Base-by-base conservation (phyloP, 2,113 vertebrate species). In the Protobothrops mucrosquamatus region DNA sequence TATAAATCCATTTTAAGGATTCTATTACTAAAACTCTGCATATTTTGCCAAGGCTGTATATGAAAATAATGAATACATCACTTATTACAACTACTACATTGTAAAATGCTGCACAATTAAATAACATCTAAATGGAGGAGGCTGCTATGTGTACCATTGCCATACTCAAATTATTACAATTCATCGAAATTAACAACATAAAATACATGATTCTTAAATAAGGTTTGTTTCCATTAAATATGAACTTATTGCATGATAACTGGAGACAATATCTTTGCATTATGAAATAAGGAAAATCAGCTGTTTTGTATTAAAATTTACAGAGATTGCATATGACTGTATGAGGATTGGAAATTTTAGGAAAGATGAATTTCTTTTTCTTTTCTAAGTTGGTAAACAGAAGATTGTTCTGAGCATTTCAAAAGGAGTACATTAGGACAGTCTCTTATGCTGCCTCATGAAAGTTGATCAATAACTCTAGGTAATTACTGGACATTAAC, bases 181-280 rank as follows among this genome's bases (percentile, higher is more conserved):
- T 97, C 88, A 94, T 91, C 56, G 94, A 64, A 92, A 95, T 93
- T 94, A 94, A 95, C 96, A 91, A 97, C 97, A 92, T 87, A 89
- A 96, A 93, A 96, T 95, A 86, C 39, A 93, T 3, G 85, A 94
- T 95, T 90, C 39, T 26, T 34, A 91, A 96, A 96, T 95, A 96
- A 92, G 87, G 74, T 92, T 94, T 1, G 48, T 95, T 96, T 95
- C 93, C 95, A 94, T 97, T 95, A 97, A 93, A 96, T 94, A 96
- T 89, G 95, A 91, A 97, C 97, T 97, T 98, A 98, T 97, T 98
- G 98, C 96, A 26, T 97, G 97, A 97, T 95, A 96, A 95, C 92
- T 94, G 95, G 95, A 97, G 96, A 97, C 95, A 96, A 96, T 91
- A 95, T 92, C 86, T 96, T 96, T 95, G 96, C 95, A 96, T 95